phyloP scores from a whole-genome alignment of 2,888 invertebrate species.

The Drosophila monieri region DNA sequence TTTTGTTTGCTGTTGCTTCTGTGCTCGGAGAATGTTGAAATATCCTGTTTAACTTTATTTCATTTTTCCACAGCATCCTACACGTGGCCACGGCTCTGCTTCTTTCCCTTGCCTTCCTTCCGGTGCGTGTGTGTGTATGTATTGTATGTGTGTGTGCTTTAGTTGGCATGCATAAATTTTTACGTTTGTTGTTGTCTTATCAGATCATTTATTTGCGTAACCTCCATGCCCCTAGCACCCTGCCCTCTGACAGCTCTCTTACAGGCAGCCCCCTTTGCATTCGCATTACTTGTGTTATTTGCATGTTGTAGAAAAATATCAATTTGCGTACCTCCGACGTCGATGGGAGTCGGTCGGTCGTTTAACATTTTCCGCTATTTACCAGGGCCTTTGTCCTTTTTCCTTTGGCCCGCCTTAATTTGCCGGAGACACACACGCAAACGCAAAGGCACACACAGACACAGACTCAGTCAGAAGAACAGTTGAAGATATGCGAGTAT shows the following conservation, averaged over 20 bases:
- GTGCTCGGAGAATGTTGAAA: constrained; percentile 67
- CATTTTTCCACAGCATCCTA: constrained; percentile 78
- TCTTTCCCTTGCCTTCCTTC: constrained; percentile 2
- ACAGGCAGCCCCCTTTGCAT: constrained; percentile 2
- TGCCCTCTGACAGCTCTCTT: not conserved
- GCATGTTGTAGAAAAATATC: constrained; percentile 77
- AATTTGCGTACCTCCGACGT: constrained; percentile 75
- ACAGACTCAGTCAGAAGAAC: constrained; percentile 7
- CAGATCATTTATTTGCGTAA: constrained; percentile 69
- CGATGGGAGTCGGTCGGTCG: constrained; percentile 49
- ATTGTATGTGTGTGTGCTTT: constrained; percentile 41
- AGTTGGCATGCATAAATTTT: constrained; percentile 78
- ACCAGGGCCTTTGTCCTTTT: constrained; percentile 71
- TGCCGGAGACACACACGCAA: constrained; percentile 43
- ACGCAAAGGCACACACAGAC: not conserved
- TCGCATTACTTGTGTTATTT: constrained; percentile 74
- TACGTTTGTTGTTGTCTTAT: constrained; percentile 78
- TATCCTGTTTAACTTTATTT: constrained; percentile 78
- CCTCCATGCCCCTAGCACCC: not conserved
- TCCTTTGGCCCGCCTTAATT: constrained; percentile 62
- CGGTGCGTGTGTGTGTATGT: constrained; percentile 21
- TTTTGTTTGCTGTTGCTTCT: constrained; percentile 42
- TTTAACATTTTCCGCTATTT: constrained; percentile 79
- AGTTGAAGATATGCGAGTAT: constrained; percentile 45
- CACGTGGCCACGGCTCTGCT: constrained; percentile 54